phyloP scores from a whole-genome alignment of 2,888 invertebrate species.

The Adelphocoris suturalis region DNA sequence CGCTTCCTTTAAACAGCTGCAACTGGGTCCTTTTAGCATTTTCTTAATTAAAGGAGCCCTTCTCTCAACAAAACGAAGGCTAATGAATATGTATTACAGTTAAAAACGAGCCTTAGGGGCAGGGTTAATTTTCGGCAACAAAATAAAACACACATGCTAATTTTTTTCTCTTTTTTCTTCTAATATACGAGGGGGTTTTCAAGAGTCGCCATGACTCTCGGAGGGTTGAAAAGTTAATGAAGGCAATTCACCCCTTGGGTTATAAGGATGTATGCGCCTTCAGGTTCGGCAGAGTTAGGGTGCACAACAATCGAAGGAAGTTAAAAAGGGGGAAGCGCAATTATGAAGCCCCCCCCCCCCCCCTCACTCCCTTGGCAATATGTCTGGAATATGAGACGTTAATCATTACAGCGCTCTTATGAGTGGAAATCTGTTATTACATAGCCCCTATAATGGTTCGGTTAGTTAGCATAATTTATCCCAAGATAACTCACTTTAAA shows the following conservation, averaged over 20 bases:
- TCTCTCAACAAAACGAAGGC: conserved; percentile 55
- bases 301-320: conserved; percentile 40
- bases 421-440: conserved; percentile 44
- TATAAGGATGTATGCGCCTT: conserved; percentile 70
- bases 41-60: conserved; percentile 68
- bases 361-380: neutral
- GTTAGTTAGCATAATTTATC: neutral
- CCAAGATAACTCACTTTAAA: no score
- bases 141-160: conserved; percentile 70
- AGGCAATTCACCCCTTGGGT: conserved; percentile 65
- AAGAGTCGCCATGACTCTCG: conserved; percentile 38
- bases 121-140: conserved; percentile 66
- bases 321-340: conserved; percentile 58
- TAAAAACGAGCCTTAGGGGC: conserved; percentile 65
- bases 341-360: conserved; percentile 36
- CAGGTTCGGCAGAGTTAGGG: neutral
- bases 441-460: conserved; percentile 47
- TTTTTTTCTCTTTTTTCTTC: conserved; percentile 58
- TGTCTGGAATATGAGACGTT: conserved; percentile 62
- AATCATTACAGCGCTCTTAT: conserved; percentile 52
- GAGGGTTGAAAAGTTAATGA: conserved; percentile 67
- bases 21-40: conserved; percentile 66
- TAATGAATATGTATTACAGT: conserved; percentile 69
- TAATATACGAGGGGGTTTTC: conserved; percentile 64
- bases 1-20: conserved; percentile 55